Evolutionary conservation across 53 echinoderm and acorn worm species (phyloP).

Genomic region (Temnopleurus reevesii): DNA sequence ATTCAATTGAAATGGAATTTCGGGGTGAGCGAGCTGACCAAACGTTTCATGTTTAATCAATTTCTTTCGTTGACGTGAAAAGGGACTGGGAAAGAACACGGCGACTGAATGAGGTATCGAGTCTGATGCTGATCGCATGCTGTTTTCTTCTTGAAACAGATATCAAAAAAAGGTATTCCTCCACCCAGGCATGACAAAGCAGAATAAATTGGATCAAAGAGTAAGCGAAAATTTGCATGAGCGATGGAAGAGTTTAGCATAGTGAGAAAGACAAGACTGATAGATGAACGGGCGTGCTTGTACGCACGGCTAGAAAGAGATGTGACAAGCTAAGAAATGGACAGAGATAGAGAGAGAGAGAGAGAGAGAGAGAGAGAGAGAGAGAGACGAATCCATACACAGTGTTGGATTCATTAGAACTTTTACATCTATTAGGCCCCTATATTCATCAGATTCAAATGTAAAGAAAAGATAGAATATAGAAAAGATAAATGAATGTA

Average conservation of each 20-base stretch:
- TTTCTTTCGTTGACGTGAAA: not conserved
- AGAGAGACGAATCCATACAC: too few relatives aligned
- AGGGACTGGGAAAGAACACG: not conserved
- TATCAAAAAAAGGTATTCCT: constrained; percentile 8
- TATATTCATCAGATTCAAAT: too few relatives aligned
- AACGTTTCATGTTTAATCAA: constrained; percentile 26
- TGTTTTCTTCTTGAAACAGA: constrained; percentile 10
- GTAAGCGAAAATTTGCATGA: not conserved
- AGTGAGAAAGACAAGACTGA: not conserved
- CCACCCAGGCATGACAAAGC: not conserved
- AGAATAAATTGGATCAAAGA: constrained; percentile 13
- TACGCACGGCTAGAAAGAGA: too few relatives aligned
- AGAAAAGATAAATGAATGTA: too few relatives aligned
- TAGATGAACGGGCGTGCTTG: not conserved
- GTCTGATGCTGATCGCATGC: not conserved
- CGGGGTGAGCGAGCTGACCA: not conserved
- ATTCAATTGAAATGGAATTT: not conserved
- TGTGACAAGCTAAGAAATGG: not conserved
- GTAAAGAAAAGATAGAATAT: too few relatives aligned
- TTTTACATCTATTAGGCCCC: too few relatives aligned
- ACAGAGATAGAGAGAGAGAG: too few relatives aligned
- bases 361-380: not conserved
- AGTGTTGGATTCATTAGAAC: too few relatives aligned
- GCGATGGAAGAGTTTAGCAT: not conserved
- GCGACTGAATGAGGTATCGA: not conserved